Evolutionary conservation across 1,140 invertebrate genomes (phyloP), one percentile per base, ranked within the genome.

Genomic region (Diabrotica virgifera): DNA sequence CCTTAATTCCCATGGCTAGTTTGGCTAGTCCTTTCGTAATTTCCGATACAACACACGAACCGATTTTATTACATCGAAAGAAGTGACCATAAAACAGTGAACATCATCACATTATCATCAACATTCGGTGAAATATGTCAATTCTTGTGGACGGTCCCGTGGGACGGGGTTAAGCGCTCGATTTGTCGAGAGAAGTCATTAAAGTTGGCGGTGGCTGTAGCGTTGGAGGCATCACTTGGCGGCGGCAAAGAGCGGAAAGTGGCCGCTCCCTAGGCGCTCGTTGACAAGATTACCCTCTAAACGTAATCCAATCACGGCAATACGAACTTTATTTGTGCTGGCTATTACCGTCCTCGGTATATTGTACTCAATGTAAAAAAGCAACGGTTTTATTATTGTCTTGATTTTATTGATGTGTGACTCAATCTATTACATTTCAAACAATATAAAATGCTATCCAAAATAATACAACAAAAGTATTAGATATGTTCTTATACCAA

Each of bases 161-260:
- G 60, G 60, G 52, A 54, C 36, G 60, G 38, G 60, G 75, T 76
- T 77, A 76, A 76, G 74, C 72, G 73, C 72, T 74, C 75, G 74
- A 77, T 76, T 77, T 77, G 75, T 77, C 75, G 75, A 72, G 67
- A 66, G 70, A 63, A 73, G 72, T 76, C 74, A 77, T 77, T 77
- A 77, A 76, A 76, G 76, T 68, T 52, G 62, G 66, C 59, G 52
- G 56, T 53, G 6, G 66, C 59, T 52, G 56, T 53, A 46, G 40
- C 40, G n/a, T 46, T 46, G 40, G 40, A 46, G 40, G 40, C 40
- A 46, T 46, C 40, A 46, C 8, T 46, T 24, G 24, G 62, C 62
- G 62, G 13, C 60, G 52, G 51, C 13, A 40, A 51, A 53, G 52
- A 62, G 50, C 35, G 66, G 67, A 35, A 24, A 46, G 40, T 46